Percentiles rank a stretch among this genome's conserved stretches.
phyloP scores from a whole-genome alignment of 2,888 invertebrate genomes.

The Helobdella robusta region DNA sequence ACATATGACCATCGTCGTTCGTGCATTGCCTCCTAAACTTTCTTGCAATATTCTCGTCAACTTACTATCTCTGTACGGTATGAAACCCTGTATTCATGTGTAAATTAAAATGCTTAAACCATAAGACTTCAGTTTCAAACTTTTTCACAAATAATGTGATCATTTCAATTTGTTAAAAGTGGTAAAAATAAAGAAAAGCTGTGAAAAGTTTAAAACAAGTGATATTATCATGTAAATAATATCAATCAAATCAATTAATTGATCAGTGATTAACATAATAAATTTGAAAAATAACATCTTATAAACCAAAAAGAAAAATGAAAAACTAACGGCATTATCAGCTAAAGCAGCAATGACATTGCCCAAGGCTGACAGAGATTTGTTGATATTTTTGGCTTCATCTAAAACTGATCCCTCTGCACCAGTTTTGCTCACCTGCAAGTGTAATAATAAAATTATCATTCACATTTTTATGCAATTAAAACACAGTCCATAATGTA shows the following conservation, averaged over 20 bases:
- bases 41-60: conserved; percentile 96
- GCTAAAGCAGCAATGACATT: conserved; percentile 98
- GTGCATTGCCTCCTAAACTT: conserved; percentile 95
- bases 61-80: conserved; percentile 98
- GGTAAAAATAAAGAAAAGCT: too few species aligned
- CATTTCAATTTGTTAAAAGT: too few species aligned
- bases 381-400: conserved; percentile 99
- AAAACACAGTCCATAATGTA: too few species aligned
- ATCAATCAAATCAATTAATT: too few species aligned
- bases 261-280: too few species aligned
- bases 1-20: conserved; percentile 96
- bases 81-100: conserved; percentile 62
- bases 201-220: too few species aligned
- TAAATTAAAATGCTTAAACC: background rate
- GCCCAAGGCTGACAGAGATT: conserved; percentile 94
- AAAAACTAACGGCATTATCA: conserved; percentile 71
- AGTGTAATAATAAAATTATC: too few species aligned
- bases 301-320: background rate
- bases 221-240: too few species aligned
- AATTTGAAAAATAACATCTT: background rate
- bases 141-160: too few species aligned
- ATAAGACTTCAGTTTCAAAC: too few species aligned
- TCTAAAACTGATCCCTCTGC: conserved; percentile 97
- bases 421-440: conserved; percentile 89
- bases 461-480: too few species aligned